These are phyloP conservation scores for Oryzias curvinotus DNA, from an alignment of 2,113 vertebrate genomes.

Conservation along the genomic window DNA sequence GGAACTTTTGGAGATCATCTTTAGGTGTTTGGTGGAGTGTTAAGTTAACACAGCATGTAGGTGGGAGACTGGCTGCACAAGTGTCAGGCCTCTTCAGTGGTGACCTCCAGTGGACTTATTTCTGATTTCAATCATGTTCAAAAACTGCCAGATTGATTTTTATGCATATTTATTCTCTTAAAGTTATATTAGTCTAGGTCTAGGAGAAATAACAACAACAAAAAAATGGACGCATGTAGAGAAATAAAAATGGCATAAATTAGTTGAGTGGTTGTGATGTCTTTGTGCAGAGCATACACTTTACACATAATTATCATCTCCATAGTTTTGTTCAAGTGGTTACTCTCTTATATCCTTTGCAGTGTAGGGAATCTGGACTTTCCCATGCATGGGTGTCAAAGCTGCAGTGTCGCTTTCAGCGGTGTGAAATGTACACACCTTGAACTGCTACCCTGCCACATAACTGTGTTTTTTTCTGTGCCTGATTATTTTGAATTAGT, in stretches of 20 bases:
- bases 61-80: constrained; percentile 11
- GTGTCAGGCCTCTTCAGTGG: not conserved
- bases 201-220: not conserved
- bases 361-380: constrained; percentile 33
- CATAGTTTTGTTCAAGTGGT: not conserved
- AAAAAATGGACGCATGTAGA: not conserved
- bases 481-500: too few species aligned
- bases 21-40: constrained; percentile 52
- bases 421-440: constrained; percentile 58
- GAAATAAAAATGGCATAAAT: not conserved
- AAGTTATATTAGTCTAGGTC: not conserved
- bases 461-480: too few species aligned
- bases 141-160: not conserved
- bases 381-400: constrained; percentile 56
- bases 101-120: constrained; percentile 7
- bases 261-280: not conserved
- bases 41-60: constrained; percentile 39
- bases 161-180: not conserved
- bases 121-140: not conserved
- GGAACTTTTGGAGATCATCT: constrained; percentile 29
- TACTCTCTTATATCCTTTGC: constrained; percentile 28
- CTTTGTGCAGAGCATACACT: not conserved
- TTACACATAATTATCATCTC: not conserved
- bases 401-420: constrained; percentile 42
- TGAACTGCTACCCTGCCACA: too few species aligned